Conservation (phyloP, 2,113 vertebrate genomes). For the Brienomyrus brachyistius region DNA sequence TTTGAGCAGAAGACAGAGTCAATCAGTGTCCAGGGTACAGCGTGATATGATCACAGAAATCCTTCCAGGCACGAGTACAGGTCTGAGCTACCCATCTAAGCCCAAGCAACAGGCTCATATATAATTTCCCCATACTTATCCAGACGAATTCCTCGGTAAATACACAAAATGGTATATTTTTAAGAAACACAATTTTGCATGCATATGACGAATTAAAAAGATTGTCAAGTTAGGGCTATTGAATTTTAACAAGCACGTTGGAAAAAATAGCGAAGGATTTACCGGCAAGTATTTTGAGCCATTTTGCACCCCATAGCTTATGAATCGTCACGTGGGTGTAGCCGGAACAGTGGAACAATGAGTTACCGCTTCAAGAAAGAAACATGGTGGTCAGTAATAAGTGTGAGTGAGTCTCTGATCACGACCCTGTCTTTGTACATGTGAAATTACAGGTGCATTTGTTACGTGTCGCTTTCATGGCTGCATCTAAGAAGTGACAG, state of each 20-base stretch:
- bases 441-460: not conserved
- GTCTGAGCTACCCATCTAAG: too few relatives aligned
- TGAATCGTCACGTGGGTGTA: not conserved
- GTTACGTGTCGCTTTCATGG: not conserved
- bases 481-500: not conserved
- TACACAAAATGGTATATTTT: not conserved
- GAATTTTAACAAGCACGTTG: not conserved
- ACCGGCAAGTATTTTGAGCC: not conserved
- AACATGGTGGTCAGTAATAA: not conserved
- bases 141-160: not conserved
- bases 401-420: not conserved
- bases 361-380: not conserved
- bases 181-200: not conserved
- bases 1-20: not conserved
- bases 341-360: not conserved
- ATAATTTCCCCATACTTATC: not conserved
- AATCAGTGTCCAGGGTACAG: not conserved
- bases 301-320: not conserved
- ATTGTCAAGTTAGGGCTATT: not conserved
- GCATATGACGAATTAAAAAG: not conserved
- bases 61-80: too few relatives aligned
- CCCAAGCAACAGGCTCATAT: too few relatives aligned
- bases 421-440: not conserved
- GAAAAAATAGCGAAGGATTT: not conserved
- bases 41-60: not conserved